Evolutionary conservation across 2,888 invertebrate species (phyloP), one percentile per base, ranked within the genome.

Genomic region (Antheraea assamensis): DNA sequence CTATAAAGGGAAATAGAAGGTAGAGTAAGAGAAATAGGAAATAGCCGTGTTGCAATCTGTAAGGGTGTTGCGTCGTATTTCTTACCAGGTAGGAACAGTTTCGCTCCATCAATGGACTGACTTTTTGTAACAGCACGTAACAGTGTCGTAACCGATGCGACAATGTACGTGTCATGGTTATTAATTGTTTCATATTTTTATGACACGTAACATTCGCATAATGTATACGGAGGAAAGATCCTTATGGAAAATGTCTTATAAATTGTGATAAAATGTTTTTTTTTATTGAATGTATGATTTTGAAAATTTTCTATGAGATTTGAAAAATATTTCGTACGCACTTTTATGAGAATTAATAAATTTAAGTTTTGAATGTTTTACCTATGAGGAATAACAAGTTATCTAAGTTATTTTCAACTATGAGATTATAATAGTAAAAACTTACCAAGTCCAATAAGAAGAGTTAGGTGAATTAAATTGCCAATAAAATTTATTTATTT

Each of bases 101-200:
- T 86, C 86, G 77, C 87, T 78, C 83, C 86, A 77, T 80, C 78
- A 75, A 80, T 73, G 84, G 85, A 70, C 74, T 71, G 75, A 68
- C 72, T 73, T 74, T 71, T 74, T 71, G 76, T 76, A 76, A 77
- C 74, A 76, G 76, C 71, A 77, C 82, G 79, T 79, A 80, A 82
- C 71, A n/a, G 71, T 70, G 58, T 71, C 76, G 71, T 71, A 68
- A 68, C 71, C 70, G 24, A 64, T 47, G 27, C 47, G 71, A 71
- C 71, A 19, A 2, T 30, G 47, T 68, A 64, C 64, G 58, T 35
- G 61, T 0, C 31, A 17, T 49, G 52, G 10, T 52, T 61, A 66
- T 19, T 47, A 66, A 61, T 74, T 27, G 66, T 61, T 35, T 58
- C 24, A 47, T 68, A 70, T 61, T 61, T 17, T 61, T 61, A 27